These are phyloP conservation scores for Aphidius gifuensis DNA, from an alignment of 1,140 invertebrate species.

Conservation along the genomic window DNA sequence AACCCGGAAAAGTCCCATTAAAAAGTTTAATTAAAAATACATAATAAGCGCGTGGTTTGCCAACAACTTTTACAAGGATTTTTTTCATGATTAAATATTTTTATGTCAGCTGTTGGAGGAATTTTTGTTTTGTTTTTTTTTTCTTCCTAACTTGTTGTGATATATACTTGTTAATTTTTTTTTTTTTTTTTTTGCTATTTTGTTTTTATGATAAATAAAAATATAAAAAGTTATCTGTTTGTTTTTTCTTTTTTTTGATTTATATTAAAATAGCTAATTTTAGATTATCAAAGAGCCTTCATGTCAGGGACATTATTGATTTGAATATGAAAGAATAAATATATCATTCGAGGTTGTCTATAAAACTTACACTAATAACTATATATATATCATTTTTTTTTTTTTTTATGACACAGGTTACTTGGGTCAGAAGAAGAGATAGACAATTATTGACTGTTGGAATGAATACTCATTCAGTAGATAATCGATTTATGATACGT, in stretches of 20 bases:
- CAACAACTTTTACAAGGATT: neutral
- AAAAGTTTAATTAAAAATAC: constrained; percentile 24
- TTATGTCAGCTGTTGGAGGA: no score
- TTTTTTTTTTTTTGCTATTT: no score
- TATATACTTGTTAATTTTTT: no score
- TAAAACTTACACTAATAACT: neutral
- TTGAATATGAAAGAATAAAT: neutral
- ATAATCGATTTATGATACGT: constrained; percentile 74
- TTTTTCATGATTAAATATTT: neutral
- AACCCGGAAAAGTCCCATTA: neutral
- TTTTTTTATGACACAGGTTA: constrained; percentile 57
- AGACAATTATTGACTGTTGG: constrained; percentile 73
- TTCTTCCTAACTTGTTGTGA: no score
- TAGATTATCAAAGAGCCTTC: neutral
- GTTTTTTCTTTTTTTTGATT: neutral
- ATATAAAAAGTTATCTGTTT: neutral
- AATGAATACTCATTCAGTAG: constrained; percentile 67
- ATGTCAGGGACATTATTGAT: neutral
- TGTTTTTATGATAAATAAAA: no score
- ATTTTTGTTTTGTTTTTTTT: no score
- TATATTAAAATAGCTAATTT: neutral
- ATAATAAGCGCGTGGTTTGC: constrained; percentile 11
- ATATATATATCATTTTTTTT: no score
- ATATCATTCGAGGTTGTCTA: neutral
- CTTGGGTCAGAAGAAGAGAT: constrained; percentile 68